Conservation (phyloP, 2,797 vertebrate genomes). For the Pseudochirops corinnae region DNA sequence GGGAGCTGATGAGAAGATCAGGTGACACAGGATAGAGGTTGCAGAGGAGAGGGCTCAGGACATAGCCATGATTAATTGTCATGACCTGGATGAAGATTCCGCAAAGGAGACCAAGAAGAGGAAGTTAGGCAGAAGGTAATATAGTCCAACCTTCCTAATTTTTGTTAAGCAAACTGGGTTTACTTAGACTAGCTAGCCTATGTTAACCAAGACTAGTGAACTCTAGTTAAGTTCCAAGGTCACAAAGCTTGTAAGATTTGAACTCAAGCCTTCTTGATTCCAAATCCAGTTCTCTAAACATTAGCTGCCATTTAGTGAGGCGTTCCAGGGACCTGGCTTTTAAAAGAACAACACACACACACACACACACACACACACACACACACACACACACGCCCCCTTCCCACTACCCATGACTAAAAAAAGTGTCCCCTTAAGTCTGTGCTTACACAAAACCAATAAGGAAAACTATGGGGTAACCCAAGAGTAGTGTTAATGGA, state of each 20-base stretch:
- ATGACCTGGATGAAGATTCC: neutral
- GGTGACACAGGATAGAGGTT: neutral
- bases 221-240: neutral
- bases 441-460: neutral
- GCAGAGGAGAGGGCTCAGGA: neutral
- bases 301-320: neutral
- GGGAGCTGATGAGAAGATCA: neutral
- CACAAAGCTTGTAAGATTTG: neutral
- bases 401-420: neutral
- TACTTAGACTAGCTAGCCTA: neutral
- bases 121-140: neutral
- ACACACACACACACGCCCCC: constrained; percentile 18
- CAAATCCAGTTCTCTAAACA: neutral
- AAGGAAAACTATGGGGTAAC: constrained; percentile 11
- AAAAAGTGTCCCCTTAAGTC: constrained; percentile 31
- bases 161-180: neutral
- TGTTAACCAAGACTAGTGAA: no score
- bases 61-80: neutral
- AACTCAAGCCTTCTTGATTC: neutral
- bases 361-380: constrained; percentile 8
- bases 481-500: constrained; percentile 18
- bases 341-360: neutral
- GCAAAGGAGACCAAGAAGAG: neutral
- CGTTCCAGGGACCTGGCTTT: neutral
- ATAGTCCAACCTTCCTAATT: neutral